A percentile compares a stretch with the other conserved stretches of the same genome.
Evolutionary conservation across 2,888 invertebrate genomes (phyloP).

Genomic region (Tridacna gigas): DNA sequence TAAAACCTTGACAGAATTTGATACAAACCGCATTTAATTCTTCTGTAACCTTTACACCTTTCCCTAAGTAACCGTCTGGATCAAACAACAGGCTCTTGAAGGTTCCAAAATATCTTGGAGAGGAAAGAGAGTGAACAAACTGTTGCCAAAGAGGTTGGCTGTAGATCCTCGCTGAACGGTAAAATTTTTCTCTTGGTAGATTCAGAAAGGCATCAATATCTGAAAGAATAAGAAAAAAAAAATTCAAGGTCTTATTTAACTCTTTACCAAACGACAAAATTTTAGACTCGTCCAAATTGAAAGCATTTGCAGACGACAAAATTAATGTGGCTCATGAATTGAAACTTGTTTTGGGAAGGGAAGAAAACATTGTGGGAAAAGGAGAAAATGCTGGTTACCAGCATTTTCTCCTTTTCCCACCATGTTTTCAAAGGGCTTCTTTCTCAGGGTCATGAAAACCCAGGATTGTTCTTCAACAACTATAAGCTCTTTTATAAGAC

Average conservation of each 20-base stretch:
- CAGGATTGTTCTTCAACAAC: no score
- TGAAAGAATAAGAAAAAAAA: constrained; percentile 62
- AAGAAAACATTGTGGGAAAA: no score
- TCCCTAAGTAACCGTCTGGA: constrained; percentile 33
- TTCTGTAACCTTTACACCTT: constrained; percentile 4
- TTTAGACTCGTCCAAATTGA: neutral
- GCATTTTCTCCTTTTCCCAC: no score
- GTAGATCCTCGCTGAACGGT: constrained; percentile 71
- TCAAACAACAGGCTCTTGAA: constrained; percentile 14
- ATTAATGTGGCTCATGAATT: no score
- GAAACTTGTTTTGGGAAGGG: no score
- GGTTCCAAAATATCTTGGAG: constrained; percentile 22
- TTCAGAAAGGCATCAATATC: constrained; percentile 82
- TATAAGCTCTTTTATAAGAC: no score
- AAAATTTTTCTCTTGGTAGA: constrained; percentile 73
- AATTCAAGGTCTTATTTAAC: no score
- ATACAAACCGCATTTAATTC: neutral
- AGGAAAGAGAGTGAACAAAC: constrained; percentile 20
- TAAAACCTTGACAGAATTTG: no score
- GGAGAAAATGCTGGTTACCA: no score
- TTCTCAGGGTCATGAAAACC: no score
- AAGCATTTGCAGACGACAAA: neutral
- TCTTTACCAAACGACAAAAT: neutral
- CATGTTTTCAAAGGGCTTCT: no score
- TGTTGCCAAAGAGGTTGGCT: constrained; percentile 26